Evolutionary conservation across 2,888 invertebrate genomes (phyloP).

Genomic region (Tigriopus californicus): DNA sequence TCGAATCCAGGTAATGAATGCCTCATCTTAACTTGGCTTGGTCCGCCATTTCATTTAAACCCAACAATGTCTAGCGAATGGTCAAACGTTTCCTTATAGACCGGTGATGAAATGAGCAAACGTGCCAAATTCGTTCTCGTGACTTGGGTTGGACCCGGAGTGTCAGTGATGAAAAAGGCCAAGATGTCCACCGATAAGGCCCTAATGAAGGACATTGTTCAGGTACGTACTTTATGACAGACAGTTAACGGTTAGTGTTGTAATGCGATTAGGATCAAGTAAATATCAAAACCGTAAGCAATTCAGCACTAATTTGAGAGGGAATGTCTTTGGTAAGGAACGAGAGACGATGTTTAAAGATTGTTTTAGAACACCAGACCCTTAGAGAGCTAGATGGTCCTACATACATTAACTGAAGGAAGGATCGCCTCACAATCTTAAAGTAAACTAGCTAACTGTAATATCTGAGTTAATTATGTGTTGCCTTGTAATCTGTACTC

Average conservation of each 20-base stretch:
- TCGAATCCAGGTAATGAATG: constrained; percentile 31
- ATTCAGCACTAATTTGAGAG: too few species aligned
- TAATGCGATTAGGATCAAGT: not conserved
- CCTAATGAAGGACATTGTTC: constrained; percentile 51
- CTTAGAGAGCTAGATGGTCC: too few species aligned
- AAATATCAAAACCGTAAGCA: too few species aligned
- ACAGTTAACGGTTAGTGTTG: not conserved
- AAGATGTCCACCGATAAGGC: constrained; percentile 65
- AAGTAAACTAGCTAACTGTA: too few species aligned
- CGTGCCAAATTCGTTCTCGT: constrained; percentile 57
- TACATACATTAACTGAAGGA: too few species aligned
- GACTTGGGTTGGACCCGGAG: constrained; percentile 54
- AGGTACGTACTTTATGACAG: constrained; percentile 35
- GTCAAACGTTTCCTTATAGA: constrained; percentile 27
- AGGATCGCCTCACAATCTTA: too few species aligned
- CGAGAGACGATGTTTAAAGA: too few species aligned
- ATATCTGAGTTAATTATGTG: too few species aligned
- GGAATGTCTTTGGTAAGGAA: too few species aligned
- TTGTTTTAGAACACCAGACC: too few species aligned
- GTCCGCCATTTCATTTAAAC: not conserved
- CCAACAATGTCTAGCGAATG: not conserved
- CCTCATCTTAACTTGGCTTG: not conserved
- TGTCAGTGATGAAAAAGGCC: constrained; percentile 54
- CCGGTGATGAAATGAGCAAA: constrained; percentile 65
- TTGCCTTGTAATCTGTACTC: too few species aligned